These are phyloP conservation scores for Clarias platycephalus DNA, from an alignment of 2,797 vertebrate genomes.

Conservation along the genomic window DNA sequence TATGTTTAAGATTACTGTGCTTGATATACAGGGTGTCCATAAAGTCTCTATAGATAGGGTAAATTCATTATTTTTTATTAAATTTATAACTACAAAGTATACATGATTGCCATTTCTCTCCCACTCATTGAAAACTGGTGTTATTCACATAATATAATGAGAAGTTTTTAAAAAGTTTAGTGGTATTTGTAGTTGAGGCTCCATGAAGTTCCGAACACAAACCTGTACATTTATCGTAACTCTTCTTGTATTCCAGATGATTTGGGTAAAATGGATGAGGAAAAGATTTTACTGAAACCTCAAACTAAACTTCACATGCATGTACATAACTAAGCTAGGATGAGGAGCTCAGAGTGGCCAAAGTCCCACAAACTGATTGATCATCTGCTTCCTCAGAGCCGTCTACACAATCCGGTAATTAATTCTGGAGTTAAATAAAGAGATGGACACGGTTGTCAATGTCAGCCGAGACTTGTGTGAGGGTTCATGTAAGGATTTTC, in stretches of 20 bases:
- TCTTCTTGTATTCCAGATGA: background rate
- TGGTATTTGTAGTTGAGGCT: background rate
- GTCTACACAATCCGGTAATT: background rate
- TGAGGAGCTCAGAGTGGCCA: background rate
- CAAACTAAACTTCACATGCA: too few relatives aligned
- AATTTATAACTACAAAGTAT: too few relatives aligned
- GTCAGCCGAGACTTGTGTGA: background rate
- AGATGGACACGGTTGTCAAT: background rate
- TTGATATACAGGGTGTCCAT: too few relatives aligned
- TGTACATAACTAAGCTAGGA: too few relatives aligned
- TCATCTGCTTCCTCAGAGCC: background rate
- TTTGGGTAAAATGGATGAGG: background rate
- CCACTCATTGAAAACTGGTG: too few relatives aligned
- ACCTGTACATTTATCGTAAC: background rate
- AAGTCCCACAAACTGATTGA: too few relatives aligned
- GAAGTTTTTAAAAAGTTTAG: background rate
- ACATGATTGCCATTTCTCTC: too few relatives aligned
- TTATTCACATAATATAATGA: too few relatives aligned
- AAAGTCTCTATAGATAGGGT: too few relatives aligned
- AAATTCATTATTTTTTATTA: too few relatives aligned
- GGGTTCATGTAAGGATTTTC: background rate
- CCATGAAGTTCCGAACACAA: background rate
- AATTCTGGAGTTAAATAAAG: background rate
- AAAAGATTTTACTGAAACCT: background rate
- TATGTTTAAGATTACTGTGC: too few relatives aligned